A percentile compares a stretch with the other conserved stretches of the same genome.
phyloP scores from a whole-genome alignment of 1,140 invertebrate genomes.

The Yoshiicerus persimilis region DNA sequence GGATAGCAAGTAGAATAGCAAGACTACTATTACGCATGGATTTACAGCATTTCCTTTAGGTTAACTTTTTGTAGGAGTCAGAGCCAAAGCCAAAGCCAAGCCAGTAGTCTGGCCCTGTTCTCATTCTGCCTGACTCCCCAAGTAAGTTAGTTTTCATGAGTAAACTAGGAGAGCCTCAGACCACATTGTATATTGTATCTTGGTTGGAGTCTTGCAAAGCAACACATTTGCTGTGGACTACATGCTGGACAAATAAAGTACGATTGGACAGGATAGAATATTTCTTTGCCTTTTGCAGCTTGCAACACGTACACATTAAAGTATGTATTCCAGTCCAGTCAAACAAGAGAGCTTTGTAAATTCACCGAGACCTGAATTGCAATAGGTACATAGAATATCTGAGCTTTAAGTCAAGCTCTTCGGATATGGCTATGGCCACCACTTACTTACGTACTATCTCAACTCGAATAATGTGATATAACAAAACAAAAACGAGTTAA shows the following conservation, averaged over 20 bases:
- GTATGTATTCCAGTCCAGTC: background rate
- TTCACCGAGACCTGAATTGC: conserved; percentile 5
- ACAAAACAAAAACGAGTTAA: background rate
- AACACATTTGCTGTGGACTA: background rate
- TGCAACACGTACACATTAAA: background rate
- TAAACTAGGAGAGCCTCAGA: background rate
- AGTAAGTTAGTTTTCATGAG: background rate
- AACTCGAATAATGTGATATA: background rate
- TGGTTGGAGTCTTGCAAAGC: background rate
- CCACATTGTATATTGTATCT: background rate
- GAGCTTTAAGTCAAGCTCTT: background rate
- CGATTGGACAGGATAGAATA: conserved; percentile 1
- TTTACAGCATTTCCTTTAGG: background rate
- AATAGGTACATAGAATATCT: background rate
- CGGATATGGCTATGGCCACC: background rate
- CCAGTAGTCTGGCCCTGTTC: background rate
- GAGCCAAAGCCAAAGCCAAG: too few relatives aligned
- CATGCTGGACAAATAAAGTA: background rate
- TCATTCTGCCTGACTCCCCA: background rate
- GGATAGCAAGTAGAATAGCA: background rate
- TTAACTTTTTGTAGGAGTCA: background rate
- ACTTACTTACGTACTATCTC: too few relatives aligned
- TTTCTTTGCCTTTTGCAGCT: background rate
- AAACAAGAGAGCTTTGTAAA: background rate
- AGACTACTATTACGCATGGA: background rate